A percentile compares a stretch with the other conserved stretches of the same genome.
These are phyloP conservation scores for Odocoileus hemionus DNA, from an alignment of 2,113 vertebrate species.

Conservation along the genomic window DNA sequence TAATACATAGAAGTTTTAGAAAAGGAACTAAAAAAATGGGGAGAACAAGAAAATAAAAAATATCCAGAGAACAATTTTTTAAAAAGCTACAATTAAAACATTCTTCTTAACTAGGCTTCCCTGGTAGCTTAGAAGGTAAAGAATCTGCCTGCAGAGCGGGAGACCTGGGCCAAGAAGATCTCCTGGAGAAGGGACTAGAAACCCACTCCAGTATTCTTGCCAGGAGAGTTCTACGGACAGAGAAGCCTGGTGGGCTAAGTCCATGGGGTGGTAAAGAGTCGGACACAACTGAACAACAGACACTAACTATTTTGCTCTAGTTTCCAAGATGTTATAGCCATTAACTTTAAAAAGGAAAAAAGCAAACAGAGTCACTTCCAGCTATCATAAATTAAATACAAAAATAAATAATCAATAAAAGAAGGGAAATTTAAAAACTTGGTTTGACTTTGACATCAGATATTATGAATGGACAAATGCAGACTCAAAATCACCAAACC, in stretches of 20 bases:
- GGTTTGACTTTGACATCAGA: background rate
- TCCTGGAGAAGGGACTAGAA: background rate
- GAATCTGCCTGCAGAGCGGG: background rate
- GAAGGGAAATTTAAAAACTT: background rate
- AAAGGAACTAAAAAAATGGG: background rate
- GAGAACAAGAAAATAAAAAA: background rate
- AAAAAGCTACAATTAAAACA: background rate
- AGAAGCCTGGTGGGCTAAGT: background rate
- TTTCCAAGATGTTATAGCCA: slow-evolving; percentile 3
- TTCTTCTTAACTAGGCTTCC: background rate
- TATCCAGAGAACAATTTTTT: background rate
- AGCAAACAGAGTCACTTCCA: background rate
- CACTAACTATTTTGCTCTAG: background rate
- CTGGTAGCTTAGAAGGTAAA: background rate
- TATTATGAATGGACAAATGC: background rate
- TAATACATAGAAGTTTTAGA: background rate
- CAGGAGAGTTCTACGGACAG: background rate
- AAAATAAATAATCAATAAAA: background rate
- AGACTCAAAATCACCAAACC: background rate
- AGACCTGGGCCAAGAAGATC: background rate
- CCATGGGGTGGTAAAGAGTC: accelerated
- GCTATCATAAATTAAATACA: background rate
- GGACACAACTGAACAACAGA: background rate
- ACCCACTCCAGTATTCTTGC: background rate
- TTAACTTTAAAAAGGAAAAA: background rate